Evolutionary conservation across 2,113 vertebrate species (phyloP).

Genomic region (Dolichallabes microphthalmus): DNA sequence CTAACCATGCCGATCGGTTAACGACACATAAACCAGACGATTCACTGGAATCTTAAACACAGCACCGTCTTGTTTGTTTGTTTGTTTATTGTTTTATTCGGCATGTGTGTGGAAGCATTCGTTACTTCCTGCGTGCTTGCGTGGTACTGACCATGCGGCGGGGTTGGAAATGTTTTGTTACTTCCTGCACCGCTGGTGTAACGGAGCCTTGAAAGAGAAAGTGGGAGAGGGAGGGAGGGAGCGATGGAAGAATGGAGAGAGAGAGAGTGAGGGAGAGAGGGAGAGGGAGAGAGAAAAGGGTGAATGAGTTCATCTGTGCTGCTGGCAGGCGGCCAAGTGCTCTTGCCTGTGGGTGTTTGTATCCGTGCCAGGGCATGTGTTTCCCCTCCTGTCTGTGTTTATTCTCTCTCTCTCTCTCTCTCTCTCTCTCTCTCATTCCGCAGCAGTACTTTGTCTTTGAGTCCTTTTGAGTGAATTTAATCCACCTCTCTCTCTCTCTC

Average conservation of each 20-base stretch:
- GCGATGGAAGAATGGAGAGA: slow-evolving; percentile 41
- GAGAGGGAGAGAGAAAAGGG: slow-evolving; percentile 47
- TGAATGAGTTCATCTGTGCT: slow-evolving; percentile 73
- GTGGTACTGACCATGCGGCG: not conserved
- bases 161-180: not conserved
- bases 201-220: slow-evolving; percentile 40
- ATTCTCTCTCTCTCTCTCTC: slow-evolving; percentile 58
- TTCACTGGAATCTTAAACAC: no score
- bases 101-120: not conserved
- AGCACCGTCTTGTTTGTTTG: not conserved
- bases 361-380: slow-evolving; percentile 74
- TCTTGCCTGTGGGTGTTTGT: slow-evolving; percentile 76
- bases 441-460: slow-evolving; percentile 20
- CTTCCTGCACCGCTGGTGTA: not conserved
- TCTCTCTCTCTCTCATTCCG: slow-evolving; percentile 33
- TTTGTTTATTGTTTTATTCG: not conserved
- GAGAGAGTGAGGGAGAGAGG: slow-evolving; percentile 10
- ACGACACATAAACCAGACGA: not conserved
- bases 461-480: slow-evolving; percentile 32
- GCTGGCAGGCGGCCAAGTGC: slow-evolving; percentile 67
- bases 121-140: not conserved
- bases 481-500: slow-evolving; percentile 21
- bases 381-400: slow-evolving; percentile 73
- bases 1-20: not conserved
- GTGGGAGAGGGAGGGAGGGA: slow-evolving; percentile 52